These are phyloP conservation scores for Muscicapa adusta DNA, from an alignment of 2,113 vertebrate genomes.

Conservation along the genomic window DNA sequence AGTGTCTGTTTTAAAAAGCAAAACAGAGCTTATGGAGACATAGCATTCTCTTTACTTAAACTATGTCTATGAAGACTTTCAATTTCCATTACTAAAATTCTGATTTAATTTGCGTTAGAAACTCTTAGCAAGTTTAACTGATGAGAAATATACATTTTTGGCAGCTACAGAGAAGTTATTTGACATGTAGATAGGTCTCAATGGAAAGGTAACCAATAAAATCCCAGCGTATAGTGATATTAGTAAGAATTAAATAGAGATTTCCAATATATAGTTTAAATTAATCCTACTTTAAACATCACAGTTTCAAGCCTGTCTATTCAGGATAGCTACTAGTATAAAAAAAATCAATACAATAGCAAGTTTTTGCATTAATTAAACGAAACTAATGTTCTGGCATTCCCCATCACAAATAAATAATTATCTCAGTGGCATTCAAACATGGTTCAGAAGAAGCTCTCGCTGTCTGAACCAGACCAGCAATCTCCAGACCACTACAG, in stretches of 20 bases:
- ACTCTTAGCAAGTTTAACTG: neutral
- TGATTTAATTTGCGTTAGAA: neutral
- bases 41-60: neutral
- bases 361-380: neutral
- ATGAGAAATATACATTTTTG: neutral
- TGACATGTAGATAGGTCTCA: neutral
- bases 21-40: neutral
- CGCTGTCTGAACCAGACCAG: neutral
- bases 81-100: neutral
- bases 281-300: slow-evolving; percentile 9
- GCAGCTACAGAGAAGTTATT: neutral
- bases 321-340: slow-evolving; percentile 6
- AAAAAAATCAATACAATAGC: slow-evolving; percentile 18
- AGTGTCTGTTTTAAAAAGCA: neutral
- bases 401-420: neutral
- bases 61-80: neutral
- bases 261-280: slow-evolving; percentile 22
- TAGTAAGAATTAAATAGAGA: neutral
- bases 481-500: neutral
- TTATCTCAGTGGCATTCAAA: neutral
- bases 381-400: neutral
- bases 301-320: slow-evolving; percentile 23
- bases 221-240: neutral
- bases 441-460: neutral
- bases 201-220: neutral